A percentile compares a stretch with the other conserved stretches of the same genome.
Evolutionary conservation across 2,888 invertebrate species (phyloP).

Genomic region (Lasioglossum calceatum): DNA sequence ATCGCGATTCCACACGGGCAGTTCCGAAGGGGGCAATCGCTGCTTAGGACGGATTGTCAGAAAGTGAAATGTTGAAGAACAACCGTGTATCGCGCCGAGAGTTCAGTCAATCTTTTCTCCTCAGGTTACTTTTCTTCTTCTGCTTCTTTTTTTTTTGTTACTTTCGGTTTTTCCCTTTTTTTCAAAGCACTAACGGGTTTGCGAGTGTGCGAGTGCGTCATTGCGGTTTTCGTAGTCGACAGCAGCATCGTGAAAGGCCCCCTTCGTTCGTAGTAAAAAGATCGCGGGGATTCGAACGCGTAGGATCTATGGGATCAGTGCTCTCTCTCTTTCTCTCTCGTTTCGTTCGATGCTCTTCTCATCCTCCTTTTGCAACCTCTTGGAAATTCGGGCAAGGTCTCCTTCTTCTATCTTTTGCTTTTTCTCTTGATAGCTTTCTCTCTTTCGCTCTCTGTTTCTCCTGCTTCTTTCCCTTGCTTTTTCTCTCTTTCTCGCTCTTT

Average conservation of each 20-base stretch:
- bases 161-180: not conserved
- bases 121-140: conserved; percentile 18
- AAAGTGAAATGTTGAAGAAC: conserved; percentile 57
- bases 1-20: conserved; percentile 39
- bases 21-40: conserved; percentile 65
- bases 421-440: not conserved
- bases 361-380: not conserved
- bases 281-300: conserved; percentile 29
- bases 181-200: conserved; percentile 12
- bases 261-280: conserved; percentile 55
- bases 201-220: conserved; percentile 15
- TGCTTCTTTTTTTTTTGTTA: not conserved
- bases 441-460: not conserved
- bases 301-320: not conserved
- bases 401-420: not conserved
- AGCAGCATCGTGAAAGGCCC: conserved; percentile 41
- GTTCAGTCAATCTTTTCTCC: conserved; percentile 23
- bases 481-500: not conserved
- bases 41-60: conserved; percentile 76
- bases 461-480: not conserved
- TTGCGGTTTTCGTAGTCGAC: conserved; percentile 34
- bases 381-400: not conserved
- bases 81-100: conserved; percentile 22
- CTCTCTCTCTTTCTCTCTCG: conserved; percentile 30
- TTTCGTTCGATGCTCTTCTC: conserved; percentile 31